Evolutionary conservation across 1,140 invertebrate genomes (phyloP), one percentile per base, ranked within the genome.

Genomic region (Brachionus asplanchnoidis): DNA sequence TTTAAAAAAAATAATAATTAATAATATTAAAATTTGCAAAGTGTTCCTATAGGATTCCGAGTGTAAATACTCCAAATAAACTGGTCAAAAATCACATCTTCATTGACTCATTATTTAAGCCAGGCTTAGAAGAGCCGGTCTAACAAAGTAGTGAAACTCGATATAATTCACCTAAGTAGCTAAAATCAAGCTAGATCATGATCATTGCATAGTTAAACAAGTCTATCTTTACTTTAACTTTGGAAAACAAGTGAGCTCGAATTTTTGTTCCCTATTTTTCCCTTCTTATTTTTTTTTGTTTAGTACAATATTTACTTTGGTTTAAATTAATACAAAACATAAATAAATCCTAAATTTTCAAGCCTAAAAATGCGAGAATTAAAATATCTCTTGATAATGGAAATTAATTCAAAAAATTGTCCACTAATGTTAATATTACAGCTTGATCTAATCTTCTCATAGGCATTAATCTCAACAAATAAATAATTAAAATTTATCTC

Each of bases 401-500:
- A 60, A 60, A 60, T 60, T 60, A 60, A 60, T 60, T 60, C 53
- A 60, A 60, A 60, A 60, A 20, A 23, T 60, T 60, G 53, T 60
- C 53, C 53, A 60, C 53, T 60, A 60, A 60, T 60, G 53, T 60
- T 60, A 60, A 60, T 60, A 60, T 60, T 60, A 60, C 53, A 60
- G 53, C 53, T 60, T 60, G 53, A 60, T 60, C 53, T 60, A 60
- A 60, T 60, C 53, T 60, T 60, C 53, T 60, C 53, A 60, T 26
- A 60, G 53, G 53, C 17, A 60, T 20, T 60, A 60, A 60, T 60
- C 53, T 60, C 53, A 60, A 60, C 53, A 60, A 60, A 60, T 20
- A 60, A 60, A 60, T 60, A 60, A 60, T 60, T 60, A 60, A 60
- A 60, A 60, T 60, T 60, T 60, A 60, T 60, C 53, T 60, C 53